Evolutionary conservation across 53 echinoderm and acorn worm genomes (phyloP).

Genomic region (Temnopleurus reevesii): DNA sequence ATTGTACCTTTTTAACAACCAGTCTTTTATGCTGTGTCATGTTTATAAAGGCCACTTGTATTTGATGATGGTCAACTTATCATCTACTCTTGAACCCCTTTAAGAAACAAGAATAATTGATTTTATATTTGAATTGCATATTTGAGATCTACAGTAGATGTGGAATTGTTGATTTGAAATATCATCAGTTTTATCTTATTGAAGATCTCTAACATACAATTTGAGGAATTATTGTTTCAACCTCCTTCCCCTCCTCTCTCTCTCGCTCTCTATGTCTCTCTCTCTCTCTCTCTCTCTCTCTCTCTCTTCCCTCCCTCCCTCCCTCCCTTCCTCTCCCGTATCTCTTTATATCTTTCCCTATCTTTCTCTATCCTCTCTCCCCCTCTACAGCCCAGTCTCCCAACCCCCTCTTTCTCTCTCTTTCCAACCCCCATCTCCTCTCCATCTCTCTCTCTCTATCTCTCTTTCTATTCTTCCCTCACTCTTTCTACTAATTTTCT

Average conservation of each 20-base stretch:
- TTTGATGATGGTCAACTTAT: too few relatives aligned
- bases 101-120: neutral
- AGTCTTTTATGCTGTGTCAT: too few relatives aligned
- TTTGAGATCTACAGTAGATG: neutral
- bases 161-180: neutral
- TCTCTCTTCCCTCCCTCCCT: neutral
- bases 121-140: neutral
- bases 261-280: neutral
- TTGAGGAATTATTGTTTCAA: too few relatives aligned
- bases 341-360: too few relatives aligned
- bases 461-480: neutral
- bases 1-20: too few relatives aligned
- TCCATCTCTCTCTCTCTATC: neutral
- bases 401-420: neutral
- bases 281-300: neutral
- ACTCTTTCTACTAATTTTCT: too few relatives aligned
- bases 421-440: neutral
- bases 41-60: too few relatives aligned
- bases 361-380: neutral
- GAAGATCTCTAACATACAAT: too few relatives aligned
- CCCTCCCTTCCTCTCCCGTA: neutral
- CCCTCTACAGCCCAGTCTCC: too few relatives aligned
- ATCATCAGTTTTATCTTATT: too few relatives aligned
- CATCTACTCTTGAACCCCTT: too few relatives aligned
- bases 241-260: neutral